Evolutionary conservation across 2,888 invertebrate genomes (phyloP), one percentile per base, ranked within the genome.

Genomic region (Teinopalpus imperialis): DNA sequence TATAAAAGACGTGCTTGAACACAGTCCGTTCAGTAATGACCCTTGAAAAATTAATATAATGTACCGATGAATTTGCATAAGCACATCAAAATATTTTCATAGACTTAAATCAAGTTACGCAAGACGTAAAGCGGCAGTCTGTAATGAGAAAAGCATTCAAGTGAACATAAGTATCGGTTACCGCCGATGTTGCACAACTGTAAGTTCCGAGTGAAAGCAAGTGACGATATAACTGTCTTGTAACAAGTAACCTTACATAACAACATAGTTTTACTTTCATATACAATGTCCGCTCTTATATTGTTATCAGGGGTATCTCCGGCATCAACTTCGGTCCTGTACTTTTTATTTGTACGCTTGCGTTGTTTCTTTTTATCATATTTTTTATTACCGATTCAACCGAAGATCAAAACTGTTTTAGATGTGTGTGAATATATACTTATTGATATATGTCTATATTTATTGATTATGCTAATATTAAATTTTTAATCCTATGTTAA

Each of bases 131-230:
- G 12, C 13, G 12, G 2, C 9, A 24, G 16, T 23, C 20, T 14
- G 45, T 40, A 46, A 46, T 34, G 40, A 46, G 40, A 27, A 34
- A 32, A 45, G 34, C 20, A 23, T 21, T 35, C 27, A 14, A 27
- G 12, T 40, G 43, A 14, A 31, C 26, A 31, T 35, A 52, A 45
- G 47, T 43, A 43, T 51, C 49, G 36, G 50, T 52, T 54, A 45
- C 51, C 52, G 27, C 6, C 8, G 8, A n/a, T 24, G 26, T 62
- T 61, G 55, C 54, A 54, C 49, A 61, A 61, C 40, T 30, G 32
- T 18, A 31, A 67, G 46, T 59, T 63, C 60, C 62, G 54, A 69
- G 77, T 49, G 78, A 79, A 78, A 80, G 80, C 49, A 48, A 56
- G 68, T 69, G 61, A 58, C 69, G 69, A 69, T 73, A 65, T 61